A percentile compares a stretch with the other conserved stretches of the same genome.
phyloP scores from a whole-genome alignment of 1,140 invertebrate genomes.

The Plectrocnemia conspersa region DNA sequence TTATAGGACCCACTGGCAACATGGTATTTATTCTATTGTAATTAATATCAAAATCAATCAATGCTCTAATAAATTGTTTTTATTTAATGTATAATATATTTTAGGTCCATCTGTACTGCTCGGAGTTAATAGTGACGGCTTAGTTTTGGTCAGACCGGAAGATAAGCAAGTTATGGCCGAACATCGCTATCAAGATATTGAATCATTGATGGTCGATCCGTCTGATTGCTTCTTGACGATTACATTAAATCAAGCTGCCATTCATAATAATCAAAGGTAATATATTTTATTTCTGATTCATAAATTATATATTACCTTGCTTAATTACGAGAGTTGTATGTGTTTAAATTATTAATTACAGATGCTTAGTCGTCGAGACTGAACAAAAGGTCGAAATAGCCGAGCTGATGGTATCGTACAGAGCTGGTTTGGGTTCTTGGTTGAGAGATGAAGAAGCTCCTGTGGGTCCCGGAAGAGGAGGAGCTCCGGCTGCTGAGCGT shows the following conservation, averaged over 20 bases:
- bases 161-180: constrained; percentile 87
- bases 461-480: constrained; percentile 40
- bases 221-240: constrained; percentile 90
- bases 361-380: constrained; percentile 92
- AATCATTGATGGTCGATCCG: constrained; percentile 86
- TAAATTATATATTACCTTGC: too few relatives aligned
- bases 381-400: constrained; percentile 86
- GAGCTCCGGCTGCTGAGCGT: constrained; percentile 43
- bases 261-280: constrained; percentile 34
- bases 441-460: constrained; percentile 77
- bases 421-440: constrained; percentile 77
- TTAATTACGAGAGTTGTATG: too few relatives aligned
- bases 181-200: constrained; percentile 82
- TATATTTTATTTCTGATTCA: too few relatives aligned
- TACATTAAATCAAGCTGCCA: constrained; percentile 51
- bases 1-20: constrained; percentile 89
- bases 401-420: constrained; percentile 88
- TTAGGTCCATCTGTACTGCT: constrained; percentile 57
- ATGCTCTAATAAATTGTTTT: constrained; percentile 1
- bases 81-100: neutral
- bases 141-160: constrained; percentile 82
- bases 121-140: constrained; percentile 87
- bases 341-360: constrained; percentile 53
- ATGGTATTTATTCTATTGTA: constrained; percentile 54
- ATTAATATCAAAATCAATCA: constrained; percentile 4